phyloP scores from a whole-genome alignment of 2,113 vertebrate species.

The Alces alces region DNA sequence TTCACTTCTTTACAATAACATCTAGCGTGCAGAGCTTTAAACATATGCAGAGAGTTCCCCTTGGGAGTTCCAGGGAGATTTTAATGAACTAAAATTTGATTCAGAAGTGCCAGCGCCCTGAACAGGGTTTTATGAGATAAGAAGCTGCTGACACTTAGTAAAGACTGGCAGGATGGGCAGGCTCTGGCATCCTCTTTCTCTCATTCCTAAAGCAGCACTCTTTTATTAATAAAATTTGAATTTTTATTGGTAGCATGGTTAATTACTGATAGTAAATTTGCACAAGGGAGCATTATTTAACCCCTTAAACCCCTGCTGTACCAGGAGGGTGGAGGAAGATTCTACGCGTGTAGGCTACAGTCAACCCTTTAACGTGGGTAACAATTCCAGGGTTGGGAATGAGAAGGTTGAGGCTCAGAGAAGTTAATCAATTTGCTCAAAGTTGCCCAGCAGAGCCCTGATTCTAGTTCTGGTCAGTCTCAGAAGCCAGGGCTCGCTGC shows the following conservation, averaged over 20 bases:
- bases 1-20: background rate
- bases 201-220: background rate
- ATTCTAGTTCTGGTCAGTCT: background rate
- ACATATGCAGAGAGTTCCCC: background rate
- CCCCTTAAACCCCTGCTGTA: background rate
- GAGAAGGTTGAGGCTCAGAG: background rate
- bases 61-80: background rate
- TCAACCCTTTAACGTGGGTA: background rate
- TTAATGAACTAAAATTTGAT: constrained; percentile 36
- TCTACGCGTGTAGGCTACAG: accelerated
- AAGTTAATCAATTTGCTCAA: background rate
- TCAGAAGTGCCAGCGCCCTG: background rate
- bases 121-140: background rate
- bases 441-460: background rate
- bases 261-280: background rate
- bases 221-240: background rate
- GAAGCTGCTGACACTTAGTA: background rate
- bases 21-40: background rate
- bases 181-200: background rate
- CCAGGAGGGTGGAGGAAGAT: background rate
- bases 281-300: background rate
- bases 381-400: background rate
- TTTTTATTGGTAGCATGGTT: background rate
- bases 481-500: background rate
- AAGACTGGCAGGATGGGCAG: background rate